Evolutionary conservation across 1,140 invertebrate species (phyloP).

Genomic region (Papilio machaon): DNA sequence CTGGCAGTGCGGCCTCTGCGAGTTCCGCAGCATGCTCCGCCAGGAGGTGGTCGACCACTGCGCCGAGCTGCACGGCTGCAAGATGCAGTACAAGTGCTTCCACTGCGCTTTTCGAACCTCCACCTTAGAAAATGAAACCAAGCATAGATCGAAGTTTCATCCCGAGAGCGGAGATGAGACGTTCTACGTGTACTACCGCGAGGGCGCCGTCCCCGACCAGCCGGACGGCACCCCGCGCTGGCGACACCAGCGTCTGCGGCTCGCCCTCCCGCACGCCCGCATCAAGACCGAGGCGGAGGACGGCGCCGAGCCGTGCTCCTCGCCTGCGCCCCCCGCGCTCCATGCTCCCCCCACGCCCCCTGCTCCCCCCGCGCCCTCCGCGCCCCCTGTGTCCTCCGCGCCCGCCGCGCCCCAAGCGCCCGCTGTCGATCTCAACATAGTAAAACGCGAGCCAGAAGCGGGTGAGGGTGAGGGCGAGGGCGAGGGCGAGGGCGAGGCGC

Average conservation of each 20-base stretch:
- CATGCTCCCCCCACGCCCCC: background rate
- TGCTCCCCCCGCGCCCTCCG: too few species aligned
- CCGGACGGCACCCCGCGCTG: constrained; percentile 61
- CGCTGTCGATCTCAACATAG: constrained; percentile 59
- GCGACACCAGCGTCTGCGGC: constrained; percentile 61
- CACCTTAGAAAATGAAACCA: constrained; percentile 81
- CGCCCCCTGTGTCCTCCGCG: background rate
- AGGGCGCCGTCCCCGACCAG: constrained; percentile 62
- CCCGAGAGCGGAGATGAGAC: constrained; percentile 57
- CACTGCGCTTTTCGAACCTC: constrained; percentile 84
- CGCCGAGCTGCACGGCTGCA: constrained; percentile 83
- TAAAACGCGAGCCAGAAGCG: constrained; percentile 58
- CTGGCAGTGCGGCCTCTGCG: constrained; percentile 88
- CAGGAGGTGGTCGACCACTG: constrained; percentile 84
- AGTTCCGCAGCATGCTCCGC: constrained; percentile 83
- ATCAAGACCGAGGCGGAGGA: constrained; percentile 57
- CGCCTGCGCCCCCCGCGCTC: constrained; percentile 23
- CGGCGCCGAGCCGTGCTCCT: background rate
- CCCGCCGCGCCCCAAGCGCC: background rate
- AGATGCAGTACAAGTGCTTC: constrained; percentile 86
- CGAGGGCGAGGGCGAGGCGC: constrained; percentile 41
- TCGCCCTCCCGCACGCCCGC: constrained; percentile 37
- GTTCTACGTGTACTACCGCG: constrained; percentile 71
- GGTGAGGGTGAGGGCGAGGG: constrained; percentile 41
- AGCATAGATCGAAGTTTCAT: constrained; percentile 79